Base-by-base conservation (phyloP, 2,888 invertebrate species). In the Hololepta plana region DNA sequence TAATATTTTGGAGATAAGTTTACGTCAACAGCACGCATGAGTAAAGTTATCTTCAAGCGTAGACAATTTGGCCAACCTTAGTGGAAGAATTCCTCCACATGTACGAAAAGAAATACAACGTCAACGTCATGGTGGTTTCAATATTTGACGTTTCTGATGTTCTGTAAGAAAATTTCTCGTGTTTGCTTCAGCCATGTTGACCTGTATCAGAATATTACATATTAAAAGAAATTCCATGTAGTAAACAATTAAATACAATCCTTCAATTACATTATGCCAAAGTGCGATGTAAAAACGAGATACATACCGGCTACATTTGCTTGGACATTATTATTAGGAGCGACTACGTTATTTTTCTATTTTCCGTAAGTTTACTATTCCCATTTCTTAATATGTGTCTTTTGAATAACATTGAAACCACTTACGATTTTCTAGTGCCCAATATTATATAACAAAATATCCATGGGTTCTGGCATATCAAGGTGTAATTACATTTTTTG, bases 301-400 rank as follows among this genome's bases (percentile, higher is more conserved):
- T 87, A 85, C 64, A 75, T 93, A 68, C 96, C 96, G 60, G 95
- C 95, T 60, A 84, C 87, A 53, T 87, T 91, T 68, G 95, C 96
- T 55, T 98, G 96, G 96, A 76, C 81, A 44, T 66, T 98, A 52
- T 71, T 96, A 45, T 67, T 96, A 56, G 79, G 77, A 53, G 84
- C 90, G 45, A 93, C 93, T 44, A 76, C 79, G 51, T 68, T 88
- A 48, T 95, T 93, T 71, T 95, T 91, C 69, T 84, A 81, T 61
- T 93, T 81, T 62, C 90, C 91, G 93, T 95, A 68, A 90, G 91
- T 88, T 32, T 34, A 27, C 15, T 38, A n/a, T n/a, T n/a, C n/a
- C n/a, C n/a, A n/a, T n/a, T 39, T 39, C 39, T 28, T 24, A 17
- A 17, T 7, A n/a, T 41, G 38, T 40, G 33, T 36, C 33, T 38